phyloP scores from a whole-genome alignment of 1,140 invertebrate species.

The Bilobella aurantiaca region DNA sequence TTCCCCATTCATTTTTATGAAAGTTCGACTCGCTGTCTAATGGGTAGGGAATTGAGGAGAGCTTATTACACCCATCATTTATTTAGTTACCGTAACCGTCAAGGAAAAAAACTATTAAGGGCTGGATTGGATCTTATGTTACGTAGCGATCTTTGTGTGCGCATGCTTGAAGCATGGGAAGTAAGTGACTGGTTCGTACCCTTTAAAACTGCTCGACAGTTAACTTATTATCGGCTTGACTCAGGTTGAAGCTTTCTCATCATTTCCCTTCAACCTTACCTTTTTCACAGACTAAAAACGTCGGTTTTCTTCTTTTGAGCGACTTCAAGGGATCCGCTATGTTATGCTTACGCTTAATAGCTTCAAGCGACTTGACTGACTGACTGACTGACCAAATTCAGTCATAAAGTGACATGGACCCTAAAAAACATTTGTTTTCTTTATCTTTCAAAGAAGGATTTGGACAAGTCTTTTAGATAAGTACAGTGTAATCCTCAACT shows the following conservation, averaged over 20 bases:
- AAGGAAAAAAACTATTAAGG: neutral
- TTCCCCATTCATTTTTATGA: neutral
- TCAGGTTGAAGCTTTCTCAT: neutral
- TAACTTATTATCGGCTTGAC: neutral
- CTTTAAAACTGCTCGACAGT: constrained; percentile 1
- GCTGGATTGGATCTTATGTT: too few relatives aligned
- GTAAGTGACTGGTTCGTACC: neutral
- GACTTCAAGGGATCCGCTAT: too few relatives aligned
- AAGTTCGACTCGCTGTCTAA: neutral
- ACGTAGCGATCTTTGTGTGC: too few relatives aligned
- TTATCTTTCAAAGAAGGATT: neutral
- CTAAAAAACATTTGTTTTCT: neutral
- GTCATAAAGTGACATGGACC: neutral
- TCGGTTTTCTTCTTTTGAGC: too few relatives aligned
- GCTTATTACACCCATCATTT: neutral
- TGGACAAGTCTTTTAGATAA: neutral
- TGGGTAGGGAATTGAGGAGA: too few relatives aligned
- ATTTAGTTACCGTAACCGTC: neutral
- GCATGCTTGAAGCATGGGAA: too few relatives aligned
- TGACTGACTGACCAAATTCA: too few relatives aligned
- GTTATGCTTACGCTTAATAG: too few relatives aligned
- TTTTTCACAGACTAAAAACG: too few relatives aligned
- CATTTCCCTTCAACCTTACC: neutral
- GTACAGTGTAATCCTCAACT: too few relatives aligned
- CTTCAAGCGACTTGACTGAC: too few relatives aligned